Evolutionary conservation across 2,888 invertebrate species (phyloP).

Genomic region (Strigamia maritima): DNA sequence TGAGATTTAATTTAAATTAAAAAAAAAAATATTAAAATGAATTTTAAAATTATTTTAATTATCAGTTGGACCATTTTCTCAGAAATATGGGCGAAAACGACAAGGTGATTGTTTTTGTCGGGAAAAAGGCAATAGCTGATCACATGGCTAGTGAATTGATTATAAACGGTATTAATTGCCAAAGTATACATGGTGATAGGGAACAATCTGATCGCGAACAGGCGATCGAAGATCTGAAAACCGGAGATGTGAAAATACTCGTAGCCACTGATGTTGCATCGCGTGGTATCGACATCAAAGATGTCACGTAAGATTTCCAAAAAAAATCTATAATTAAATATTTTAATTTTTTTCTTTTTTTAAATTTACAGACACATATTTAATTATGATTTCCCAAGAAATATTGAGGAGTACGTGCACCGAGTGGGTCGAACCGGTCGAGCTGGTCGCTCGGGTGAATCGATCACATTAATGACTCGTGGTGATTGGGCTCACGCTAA

Average conservation of each 20-base stretch:
- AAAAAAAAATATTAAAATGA: not conserved
- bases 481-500: slow-evolving; percentile 77
- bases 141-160: slow-evolving; percentile 76
- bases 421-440: slow-evolving; percentile 93
- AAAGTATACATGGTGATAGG: slow-evolving; percentile 83
- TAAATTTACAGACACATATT: slow-evolving; percentile 67
- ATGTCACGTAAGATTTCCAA: slow-evolving; percentile 63
- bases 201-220: slow-evolving; percentile 65
- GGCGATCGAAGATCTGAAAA: slow-evolving; percentile 77
- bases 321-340: not conserved
- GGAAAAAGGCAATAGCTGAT: slow-evolving; percentile 78
- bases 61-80: slow-evolving; percentile 67
- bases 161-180: slow-evolving; percentile 65
- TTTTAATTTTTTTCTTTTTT: not conserved
- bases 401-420: slow-evolving; percentile 94
- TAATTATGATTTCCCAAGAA: slow-evolving; percentile 88
- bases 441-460: slow-evolving; percentile 78
- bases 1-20: slow-evolving; percentile 49
- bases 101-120: slow-evolving; percentile 87
- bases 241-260: slow-evolving; percentile 73
- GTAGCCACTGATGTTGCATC: slow-evolving; percentile 95
- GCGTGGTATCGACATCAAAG: slow-evolving; percentile 86
- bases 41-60: slow-evolving; percentile 42
- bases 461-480: slow-evolving; percentile 73
- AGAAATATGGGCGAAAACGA: slow-evolving; percentile 67